Evolutionary conservation across 2,888 invertebrate genomes (phyloP), one percentile per base, ranked within the genome.

Genomic region (Nomada fucata): DNA sequence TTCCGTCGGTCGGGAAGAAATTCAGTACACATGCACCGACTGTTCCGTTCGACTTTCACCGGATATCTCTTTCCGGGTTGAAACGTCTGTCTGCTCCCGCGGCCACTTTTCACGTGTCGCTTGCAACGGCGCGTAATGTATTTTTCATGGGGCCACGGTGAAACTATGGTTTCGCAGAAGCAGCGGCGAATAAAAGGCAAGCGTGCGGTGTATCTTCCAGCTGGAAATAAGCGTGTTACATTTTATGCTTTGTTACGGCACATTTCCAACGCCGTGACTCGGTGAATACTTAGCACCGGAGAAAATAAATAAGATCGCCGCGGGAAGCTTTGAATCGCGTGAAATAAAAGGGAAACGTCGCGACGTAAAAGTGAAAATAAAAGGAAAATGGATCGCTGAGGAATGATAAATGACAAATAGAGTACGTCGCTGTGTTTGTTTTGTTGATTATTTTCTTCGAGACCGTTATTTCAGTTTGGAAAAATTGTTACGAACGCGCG

Each of bases 131-230:
- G 52, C 44, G 60, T 53, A 86, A 83, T 79, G 68, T 72, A 85
- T 85, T 83, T 85, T 79, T 79, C 74, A 79, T 79, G 83, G 72
- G 72, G 64, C 57, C 44, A 44, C 65, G 55, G n/a, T 29, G 83
- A 74, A 72, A 83, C 76, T 61, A 60, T 57, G 52, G 57, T 55
- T 52, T 74, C 36, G 36, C 47, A 55, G 15, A 36, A 36, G 52
- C 50, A 57, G 26, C 76, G 64, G 50, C 50, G 60, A 79, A 83
- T 79, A 74, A 60, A 69, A 61, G 61, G 63, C 63, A 55, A 69
- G 63, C 36, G 29, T 70, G 23, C 23, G n/a, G 7, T n/a, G 50
- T 44, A 52, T 70, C 36, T 50, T 42, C 50, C 44, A 23, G 50
- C 13, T n/a, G 52, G n/a, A 23, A 63, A 55, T 44, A 44, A 44